These are phyloP conservation scores for Embidobia sp. DNA, from an alignment of 2,888 invertebrate genomes.

Conservation along the genomic window DNA sequence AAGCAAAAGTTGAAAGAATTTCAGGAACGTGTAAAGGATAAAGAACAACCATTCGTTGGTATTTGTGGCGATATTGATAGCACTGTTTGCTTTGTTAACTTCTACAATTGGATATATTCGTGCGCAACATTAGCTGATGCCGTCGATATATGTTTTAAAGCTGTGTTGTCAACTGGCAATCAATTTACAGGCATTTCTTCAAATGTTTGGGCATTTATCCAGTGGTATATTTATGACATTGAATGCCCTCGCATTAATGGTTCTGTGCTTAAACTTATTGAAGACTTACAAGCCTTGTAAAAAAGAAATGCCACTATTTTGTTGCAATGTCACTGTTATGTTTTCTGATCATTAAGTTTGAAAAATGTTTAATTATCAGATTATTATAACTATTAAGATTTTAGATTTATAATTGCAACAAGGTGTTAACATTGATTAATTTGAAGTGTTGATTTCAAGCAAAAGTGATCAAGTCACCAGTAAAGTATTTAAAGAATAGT, in stretches of 20 bases:
- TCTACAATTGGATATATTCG: neutral
- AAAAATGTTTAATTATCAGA: no score
- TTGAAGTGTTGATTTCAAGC: neutral
- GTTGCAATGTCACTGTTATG: no score
- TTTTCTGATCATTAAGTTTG: no score
- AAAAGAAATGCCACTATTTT: no score
- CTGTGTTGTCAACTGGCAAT: slow-evolving; percentile 25
- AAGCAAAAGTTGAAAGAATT: neutral
- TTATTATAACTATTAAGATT: no score
- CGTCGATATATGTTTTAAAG: slow-evolving; percentile 10
- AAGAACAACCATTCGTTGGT: slow-evolving; percentile 22
- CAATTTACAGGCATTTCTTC: slow-evolving; percentile 8
- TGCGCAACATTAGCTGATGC: slow-evolving; percentile 7
- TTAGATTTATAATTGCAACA: no score
- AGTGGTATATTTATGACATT: slow-evolving; percentile 2
- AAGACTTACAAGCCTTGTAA: no score
- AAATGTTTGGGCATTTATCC: slow-evolving; percentile 17
- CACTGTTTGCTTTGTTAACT: slow-evolving; percentile 7
- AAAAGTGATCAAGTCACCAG: neutral
- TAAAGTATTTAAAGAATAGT: no score
- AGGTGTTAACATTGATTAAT: no score
- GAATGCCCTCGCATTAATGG: neutral
- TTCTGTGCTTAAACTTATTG: slow-evolving; percentile 2
- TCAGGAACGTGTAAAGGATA: neutral
- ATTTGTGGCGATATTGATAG: slow-evolving; percentile 10